phyloP scores from a whole-genome alignment of 64 coral and sea anemone genomes.

The Stichodactyla helianthus region DNA sequence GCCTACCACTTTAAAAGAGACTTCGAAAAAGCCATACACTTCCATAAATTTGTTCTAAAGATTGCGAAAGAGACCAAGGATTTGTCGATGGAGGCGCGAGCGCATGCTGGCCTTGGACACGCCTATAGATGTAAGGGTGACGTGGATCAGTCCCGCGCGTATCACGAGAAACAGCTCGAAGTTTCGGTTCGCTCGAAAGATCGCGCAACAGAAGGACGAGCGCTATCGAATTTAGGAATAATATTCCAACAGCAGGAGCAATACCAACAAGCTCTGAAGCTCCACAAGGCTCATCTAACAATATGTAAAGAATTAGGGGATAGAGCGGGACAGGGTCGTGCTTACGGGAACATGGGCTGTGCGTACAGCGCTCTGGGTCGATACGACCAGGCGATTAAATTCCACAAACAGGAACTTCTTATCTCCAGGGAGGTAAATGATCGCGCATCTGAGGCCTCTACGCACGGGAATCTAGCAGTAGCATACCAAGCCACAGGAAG shows the following conservation, averaged over 20 bases:
- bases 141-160: slow-evolving; percentile 57
- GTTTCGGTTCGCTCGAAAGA: slow-evolving; percentile 83
- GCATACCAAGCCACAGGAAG: slow-evolving; percentile 93
- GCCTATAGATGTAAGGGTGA: slow-evolving; percentile 83
- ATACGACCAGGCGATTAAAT: slow-evolving; percentile 99
- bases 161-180: slow-evolving; percentile 75
- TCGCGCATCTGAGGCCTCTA: slow-evolving; percentile 77
- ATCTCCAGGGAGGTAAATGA: slow-evolving; percentile 98
- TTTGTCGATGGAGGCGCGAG: slow-evolving; percentile 73
- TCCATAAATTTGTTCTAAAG: slow-evolving; percentile 65
- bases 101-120: slow-evolving; percentile 89
- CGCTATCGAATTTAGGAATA: slow-evolving; percentile 90
- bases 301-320: slow-evolving; percentile 91
- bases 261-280: slow-evolving; percentile 76
- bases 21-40: slow-evolving; percentile 78
- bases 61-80: slow-evolving; percentile 76
- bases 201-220: slow-evolving; percentile 81
- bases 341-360: slow-evolving; percentile 99
- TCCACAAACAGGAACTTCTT: slow-evolving; percentile 91
- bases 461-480: slow-evolving; percentile 94
- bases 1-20: slow-evolving; percentile 87
- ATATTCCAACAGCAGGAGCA: slow-evolving; percentile 89
- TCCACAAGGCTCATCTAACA: slow-evolving; percentile 85
- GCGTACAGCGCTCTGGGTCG: slow-evolving; percentile 80
- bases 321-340: slow-evolving; percentile 91